These are phyloP conservation scores for Leptodirus hochenwartii DNA, from an alignment of 2,888 invertebrate genomes.

Conservation along the genomic window DNA sequence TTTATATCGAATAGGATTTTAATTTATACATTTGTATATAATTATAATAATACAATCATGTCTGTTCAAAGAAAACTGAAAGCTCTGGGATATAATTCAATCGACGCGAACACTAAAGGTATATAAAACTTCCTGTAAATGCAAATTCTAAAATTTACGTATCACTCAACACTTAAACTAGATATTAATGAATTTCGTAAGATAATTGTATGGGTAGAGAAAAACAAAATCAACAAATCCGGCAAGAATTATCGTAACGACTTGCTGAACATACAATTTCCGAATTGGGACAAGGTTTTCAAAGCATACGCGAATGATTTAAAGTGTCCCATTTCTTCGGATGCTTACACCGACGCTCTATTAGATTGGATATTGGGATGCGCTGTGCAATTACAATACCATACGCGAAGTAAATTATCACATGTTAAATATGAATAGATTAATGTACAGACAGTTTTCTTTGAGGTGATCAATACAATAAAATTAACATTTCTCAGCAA, in stretches of 20 bases:
- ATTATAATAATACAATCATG: no score
- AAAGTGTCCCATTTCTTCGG: constrained; percentile 45
- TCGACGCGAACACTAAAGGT: no score
- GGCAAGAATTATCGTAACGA: constrained; percentile 61
- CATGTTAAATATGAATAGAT: constrained; percentile 6
- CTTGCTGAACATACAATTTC: constrained; percentile 46
- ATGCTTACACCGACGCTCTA: constrained; percentile 43
- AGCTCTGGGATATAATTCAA: no score
- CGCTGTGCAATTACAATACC: constrained; percentile 68
- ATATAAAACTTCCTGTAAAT: no score
- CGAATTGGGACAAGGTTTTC: constrained; percentile 54
- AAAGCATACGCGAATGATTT: constrained; percentile 56
- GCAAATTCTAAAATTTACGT: no score
- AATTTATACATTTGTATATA: no score
- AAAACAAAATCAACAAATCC: constrained; percentile 80
- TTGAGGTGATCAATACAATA: constrained; percentile 51
- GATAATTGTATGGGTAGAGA: constrained; percentile 79
- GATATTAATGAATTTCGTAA: constrained; percentile 66
- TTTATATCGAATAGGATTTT: no score
- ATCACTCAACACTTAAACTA: no score
- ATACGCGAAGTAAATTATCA: constrained; percentile 46
- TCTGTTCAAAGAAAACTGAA: no score
- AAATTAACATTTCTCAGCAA: constrained; percentile 42
- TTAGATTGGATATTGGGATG: constrained; percentile 73
- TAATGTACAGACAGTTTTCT: constrained; percentile 15